Percentiles rank a stretch among this genome's conserved stretches.
Conservation (phyloP, 2,797 vertebrate species). For the Limnodromus scolopaceus region DNA sequence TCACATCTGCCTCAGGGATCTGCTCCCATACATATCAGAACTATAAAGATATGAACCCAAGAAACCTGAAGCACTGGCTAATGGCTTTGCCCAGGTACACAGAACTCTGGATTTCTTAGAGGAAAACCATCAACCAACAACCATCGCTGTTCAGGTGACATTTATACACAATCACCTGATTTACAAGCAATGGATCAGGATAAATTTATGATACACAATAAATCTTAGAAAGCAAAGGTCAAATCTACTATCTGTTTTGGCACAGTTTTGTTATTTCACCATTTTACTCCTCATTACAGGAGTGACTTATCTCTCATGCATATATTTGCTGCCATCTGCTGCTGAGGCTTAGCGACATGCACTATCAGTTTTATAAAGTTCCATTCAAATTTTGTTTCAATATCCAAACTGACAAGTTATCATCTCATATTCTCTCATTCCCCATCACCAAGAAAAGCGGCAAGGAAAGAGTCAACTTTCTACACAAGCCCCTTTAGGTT, state of each 20-base stretch:
- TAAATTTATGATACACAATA: neutral
- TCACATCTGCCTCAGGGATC: neutral
- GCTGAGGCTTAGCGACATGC: neutral
- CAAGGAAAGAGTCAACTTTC: neutral
- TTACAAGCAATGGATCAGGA: neutral
- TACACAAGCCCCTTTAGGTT: neutral
- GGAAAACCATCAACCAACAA: neutral
- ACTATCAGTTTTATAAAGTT: neutral
- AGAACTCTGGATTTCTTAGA: neutral
- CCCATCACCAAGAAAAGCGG: neutral
- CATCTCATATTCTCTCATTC: neutral
- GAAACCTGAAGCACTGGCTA: neutral
- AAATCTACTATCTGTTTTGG: neutral
- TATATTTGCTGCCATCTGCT: conserved; percentile 56
- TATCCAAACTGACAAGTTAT: neutral
- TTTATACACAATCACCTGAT: neutral
- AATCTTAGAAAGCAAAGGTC: neutral
- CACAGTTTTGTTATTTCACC: neutral
- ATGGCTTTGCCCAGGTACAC: neutral
- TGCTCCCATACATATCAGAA: neutral
- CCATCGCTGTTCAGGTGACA: neutral
- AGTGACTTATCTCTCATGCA: neutral
- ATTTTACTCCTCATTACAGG: neutral
- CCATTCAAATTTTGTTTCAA: neutral
- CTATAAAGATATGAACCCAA: neutral